These are phyloP conservation scores for Acrobeloides nanus DNA, from an alignment of 2,888 invertebrate genomes.

Conservation along the genomic window DNA sequence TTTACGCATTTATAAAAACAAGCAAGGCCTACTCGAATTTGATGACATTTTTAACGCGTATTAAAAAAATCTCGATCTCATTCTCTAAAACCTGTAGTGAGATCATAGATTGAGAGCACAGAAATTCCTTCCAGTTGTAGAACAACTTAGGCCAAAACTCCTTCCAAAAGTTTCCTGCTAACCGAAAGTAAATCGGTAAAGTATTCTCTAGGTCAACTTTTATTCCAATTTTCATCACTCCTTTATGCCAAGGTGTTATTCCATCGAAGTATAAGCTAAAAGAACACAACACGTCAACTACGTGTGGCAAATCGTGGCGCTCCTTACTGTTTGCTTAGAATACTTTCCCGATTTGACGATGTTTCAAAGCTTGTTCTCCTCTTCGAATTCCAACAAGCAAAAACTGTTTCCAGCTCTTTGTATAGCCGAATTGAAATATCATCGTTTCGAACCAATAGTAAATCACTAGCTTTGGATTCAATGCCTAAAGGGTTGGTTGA, in stretches of 20 bases:
- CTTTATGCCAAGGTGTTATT: slow-evolving; percentile 13
- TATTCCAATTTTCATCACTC: background rate
- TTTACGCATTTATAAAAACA: background rate
- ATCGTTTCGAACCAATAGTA: slow-evolving; percentile 22
- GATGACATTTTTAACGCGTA: slow-evolving; percentile 18
- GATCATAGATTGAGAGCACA: slow-evolving; percentile 6
- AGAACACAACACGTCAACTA: too few relatives aligned
- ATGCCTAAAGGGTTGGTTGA: slow-evolving; percentile 20
- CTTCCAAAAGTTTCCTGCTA: slow-evolving; percentile 19
- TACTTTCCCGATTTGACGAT: slow-evolving; percentile 5
- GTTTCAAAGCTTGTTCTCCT: slow-evolving; percentile 13
- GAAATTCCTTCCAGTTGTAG: slow-evolving; percentile 15
- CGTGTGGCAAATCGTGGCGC: background rate
- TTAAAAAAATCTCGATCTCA: slow-evolving; percentile 18
- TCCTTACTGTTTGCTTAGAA: slow-evolving; percentile 15
- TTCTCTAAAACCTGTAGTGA: slow-evolving; percentile 11
- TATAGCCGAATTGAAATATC: slow-evolving; percentile 16
- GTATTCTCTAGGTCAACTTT: slow-evolving; percentile 13
- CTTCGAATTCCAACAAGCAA: slow-evolving; percentile 24
- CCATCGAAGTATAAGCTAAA: slow-evolving; percentile 25
- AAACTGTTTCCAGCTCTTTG: slow-evolving; percentile 20
- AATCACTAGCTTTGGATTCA: slow-evolving; percentile 9
- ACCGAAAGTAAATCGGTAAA: slow-evolving; percentile 15
- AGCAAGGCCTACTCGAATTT: slow-evolving; percentile 20
- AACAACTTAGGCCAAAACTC: slow-evolving; percentile 13